Evolutionary conservation across 2,888 invertebrate species (phyloP), one percentile per base, ranked within the genome.

Genomic region (Hydraecia micacea): DNA sequence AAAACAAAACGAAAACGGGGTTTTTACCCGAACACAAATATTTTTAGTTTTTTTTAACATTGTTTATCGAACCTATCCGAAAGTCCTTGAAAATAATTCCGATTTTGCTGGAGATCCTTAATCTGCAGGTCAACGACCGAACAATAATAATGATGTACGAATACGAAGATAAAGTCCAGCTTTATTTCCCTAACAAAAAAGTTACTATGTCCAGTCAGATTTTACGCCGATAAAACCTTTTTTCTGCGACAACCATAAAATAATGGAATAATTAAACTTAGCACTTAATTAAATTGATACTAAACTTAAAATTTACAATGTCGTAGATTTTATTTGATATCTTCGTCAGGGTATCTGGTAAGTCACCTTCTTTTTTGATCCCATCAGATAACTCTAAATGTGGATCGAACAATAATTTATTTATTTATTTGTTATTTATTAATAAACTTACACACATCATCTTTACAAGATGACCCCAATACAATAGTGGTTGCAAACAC

Each of bases 251-350:
- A 13, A 25, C 46, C 62, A 62, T 70, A 68, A 84, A 70, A 6
- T 60, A 60, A 80, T 52, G 28, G 2, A 73, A 68, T 42, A 77
- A 78, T 87, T 80, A 86, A 74, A 42, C 75, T 70, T 79, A 62
- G 70, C 80, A 80, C 87, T 85, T 69, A 52, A 78, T 80, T 85
- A 77, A 69, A 71, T 68, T 52, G 49, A 46, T 71, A 58, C 65
- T 81, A 32, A 74, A 55, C n/a, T 69, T 69, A 42, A 72, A 81
- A 75, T 79, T 79, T 79, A 81, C 62, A 73, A 21, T 73, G 21
- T 75, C 60, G 32, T 49, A 28, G 66, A 63, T 70, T 67, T 67
- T 69, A 58, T 82, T 65, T 77, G 15, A 70, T 15, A 73, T 67
- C 21, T n/a, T 73, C 5, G 65, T 73, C 8, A n/a, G 18, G 5